phyloP scores from a whole-genome alignment of 2,113 vertebrate species.

The Neopipo cinnamomea region DNA sequence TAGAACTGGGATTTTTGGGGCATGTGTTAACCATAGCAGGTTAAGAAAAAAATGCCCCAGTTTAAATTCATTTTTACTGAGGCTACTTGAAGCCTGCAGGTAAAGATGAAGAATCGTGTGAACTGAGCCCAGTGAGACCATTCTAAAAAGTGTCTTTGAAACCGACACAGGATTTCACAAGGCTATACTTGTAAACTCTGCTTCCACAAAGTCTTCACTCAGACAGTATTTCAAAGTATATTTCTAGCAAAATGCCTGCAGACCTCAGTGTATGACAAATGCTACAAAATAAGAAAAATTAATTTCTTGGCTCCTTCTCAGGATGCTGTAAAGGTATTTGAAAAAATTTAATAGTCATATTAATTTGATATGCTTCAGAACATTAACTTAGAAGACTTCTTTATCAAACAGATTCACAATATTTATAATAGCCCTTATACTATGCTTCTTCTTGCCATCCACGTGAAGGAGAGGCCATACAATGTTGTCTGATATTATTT shows the following conservation, averaged over 20 bases:
- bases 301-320: not conserved
- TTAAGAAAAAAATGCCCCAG: not conserved
- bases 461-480: not conserved
- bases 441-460: not conserved
- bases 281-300: not conserved
- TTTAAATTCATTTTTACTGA: not conserved
- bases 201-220: not conserved
- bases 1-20: not conserved
- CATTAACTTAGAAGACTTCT: not conserved
- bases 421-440: conserved; percentile 18
- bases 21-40: not conserved
- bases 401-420: not conserved
- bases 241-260: not conserved
- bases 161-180: not conserved
- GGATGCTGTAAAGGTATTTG: not conserved
- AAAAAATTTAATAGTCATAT: not conserved
- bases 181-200: not conserved
- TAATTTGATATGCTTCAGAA: not conserved
- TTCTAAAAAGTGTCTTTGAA: not conserved
- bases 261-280: not conserved
- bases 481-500: not conserved
- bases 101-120: not conserved
- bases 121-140: not conserved
- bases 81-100: not conserved
- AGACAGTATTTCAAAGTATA: not conserved